These are phyloP conservation scores for Larimichthys polyactis DNA, from an alignment of 2,113 vertebrate species.

Conservation along the genomic window DNA sequence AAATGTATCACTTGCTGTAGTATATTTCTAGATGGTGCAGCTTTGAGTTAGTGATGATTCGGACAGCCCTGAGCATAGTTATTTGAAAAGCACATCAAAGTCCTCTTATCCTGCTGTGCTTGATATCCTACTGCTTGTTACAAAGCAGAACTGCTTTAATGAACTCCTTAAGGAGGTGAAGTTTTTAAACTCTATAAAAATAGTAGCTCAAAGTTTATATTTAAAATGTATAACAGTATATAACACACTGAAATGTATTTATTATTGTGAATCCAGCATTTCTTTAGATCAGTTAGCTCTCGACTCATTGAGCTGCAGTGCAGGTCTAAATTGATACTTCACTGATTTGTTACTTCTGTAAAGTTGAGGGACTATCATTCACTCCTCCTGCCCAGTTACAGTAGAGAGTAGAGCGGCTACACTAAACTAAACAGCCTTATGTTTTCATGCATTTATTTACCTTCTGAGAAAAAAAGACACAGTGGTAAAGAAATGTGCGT, in stretches of 20 bases:
- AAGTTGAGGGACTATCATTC: too few species aligned
- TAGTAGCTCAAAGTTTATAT: background rate
- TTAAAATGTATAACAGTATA: background rate
- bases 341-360: background rate
- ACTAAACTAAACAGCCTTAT: too few species aligned
- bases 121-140: background rate
- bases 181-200: background rate
- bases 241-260: background rate
- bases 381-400: too few species aligned
- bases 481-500: too few species aligned
- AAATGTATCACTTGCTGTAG: too few species aligned
- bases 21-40: background rate
- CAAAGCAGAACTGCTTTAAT: slow-evolving; percentile 16
- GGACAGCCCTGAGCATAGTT: background rate
- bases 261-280: background rate
- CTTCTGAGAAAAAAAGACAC: too few species aligned
- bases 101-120: slow-evolving; percentile 12
- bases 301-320: background rate
- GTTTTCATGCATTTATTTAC: too few species aligned
- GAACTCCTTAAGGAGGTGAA: slow-evolving; percentile 1
- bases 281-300: background rate
- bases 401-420: too few species aligned
- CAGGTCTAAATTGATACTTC: background rate
- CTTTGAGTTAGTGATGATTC: background rate
- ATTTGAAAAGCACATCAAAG: slow-evolving; percentile 30